Conservation (phyloP, 2,888 invertebrate species). For the Isoperla grammatica region DNA sequence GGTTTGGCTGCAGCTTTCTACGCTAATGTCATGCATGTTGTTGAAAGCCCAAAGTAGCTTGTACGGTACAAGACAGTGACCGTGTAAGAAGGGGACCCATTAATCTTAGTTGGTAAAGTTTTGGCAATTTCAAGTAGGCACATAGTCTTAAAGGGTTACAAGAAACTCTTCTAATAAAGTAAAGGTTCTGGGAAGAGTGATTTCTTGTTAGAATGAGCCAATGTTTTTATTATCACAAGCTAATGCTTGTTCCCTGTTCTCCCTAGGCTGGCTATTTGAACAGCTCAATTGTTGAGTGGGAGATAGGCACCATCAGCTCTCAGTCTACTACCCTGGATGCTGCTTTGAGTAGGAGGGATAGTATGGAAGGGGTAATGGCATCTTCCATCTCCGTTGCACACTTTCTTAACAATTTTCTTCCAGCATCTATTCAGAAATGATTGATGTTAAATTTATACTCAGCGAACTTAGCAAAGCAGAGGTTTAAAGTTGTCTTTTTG, state of each 20-base stretch:
- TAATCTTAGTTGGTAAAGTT: constrained; percentile 17
- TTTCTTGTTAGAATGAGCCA: background rate
- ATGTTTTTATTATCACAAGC: constrained; percentile 13
- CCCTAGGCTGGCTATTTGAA: background rate
- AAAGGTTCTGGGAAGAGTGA: background rate
- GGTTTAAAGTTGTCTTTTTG: background rate
- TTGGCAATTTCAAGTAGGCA: constrained; percentile 10
- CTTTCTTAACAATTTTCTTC: constrained; percentile 18
- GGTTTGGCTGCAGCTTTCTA: too few species aligned
- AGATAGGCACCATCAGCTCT: constrained; percentile 1
- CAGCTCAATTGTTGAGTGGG: too few species aligned
- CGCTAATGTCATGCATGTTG: too few species aligned
- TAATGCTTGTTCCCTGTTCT: constrained; percentile 14
- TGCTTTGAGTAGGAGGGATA: background rate
- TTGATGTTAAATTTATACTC: constrained; percentile 16
- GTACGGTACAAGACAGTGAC: background rate
- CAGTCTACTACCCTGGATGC: background rate
- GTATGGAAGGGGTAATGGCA: constrained; percentile 13
- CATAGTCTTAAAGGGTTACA: background rate
- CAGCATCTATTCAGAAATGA: constrained; percentile 15
- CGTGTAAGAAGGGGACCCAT: constrained; percentile 7
- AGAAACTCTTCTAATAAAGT: background rate
- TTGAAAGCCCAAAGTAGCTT: too few species aligned
- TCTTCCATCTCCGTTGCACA: constrained; percentile 6
- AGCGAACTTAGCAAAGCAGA: constrained; percentile 3